Conservation (phyloP, 2,888 invertebrate species). For the Hydraecia micacea region DNA sequence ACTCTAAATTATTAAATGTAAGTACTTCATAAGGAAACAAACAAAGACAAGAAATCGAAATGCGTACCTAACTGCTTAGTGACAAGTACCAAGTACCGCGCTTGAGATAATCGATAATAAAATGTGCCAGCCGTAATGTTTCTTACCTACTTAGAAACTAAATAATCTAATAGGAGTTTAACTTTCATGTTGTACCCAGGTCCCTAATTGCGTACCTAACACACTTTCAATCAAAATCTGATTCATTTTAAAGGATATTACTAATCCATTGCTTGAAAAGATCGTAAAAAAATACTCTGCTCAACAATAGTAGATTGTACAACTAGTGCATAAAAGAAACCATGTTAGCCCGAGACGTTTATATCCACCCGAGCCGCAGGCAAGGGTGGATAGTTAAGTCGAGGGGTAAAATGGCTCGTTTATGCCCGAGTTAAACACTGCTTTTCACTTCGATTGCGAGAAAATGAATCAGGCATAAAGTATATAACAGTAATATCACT, state of each 20-base stretch:
- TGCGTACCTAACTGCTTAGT: neutral
- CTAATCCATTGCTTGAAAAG: neutral
- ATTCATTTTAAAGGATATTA: neutral
- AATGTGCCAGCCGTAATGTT: slow-evolving; percentile 36
- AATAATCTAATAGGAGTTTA: slow-evolving; percentile 35
- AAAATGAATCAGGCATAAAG: too few relatives aligned
- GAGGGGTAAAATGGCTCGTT: too few relatives aligned
- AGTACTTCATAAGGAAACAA: neutral
- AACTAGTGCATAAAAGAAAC: too few relatives aligned
- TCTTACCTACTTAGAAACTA: slow-evolving; percentile 12
- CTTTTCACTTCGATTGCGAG: too few relatives aligned
- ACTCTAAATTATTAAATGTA: neutral
- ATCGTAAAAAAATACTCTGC: too few relatives aligned
- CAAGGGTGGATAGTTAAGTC: too few relatives aligned
- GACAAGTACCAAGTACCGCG: slow-evolving; percentile 26
- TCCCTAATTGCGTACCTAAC: neutral
- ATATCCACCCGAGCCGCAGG: too few relatives aligned
- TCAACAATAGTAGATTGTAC: too few relatives aligned
- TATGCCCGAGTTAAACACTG: too few relatives aligned
- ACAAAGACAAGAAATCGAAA: slow-evolving; percentile 10
- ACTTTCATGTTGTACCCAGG: slow-evolving; percentile 10
- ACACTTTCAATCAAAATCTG: neutral
- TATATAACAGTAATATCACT: too few relatives aligned
- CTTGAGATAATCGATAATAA: slow-evolving; percentile 52
- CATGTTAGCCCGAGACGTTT: too few relatives aligned